Evolutionary conservation across 2,888 invertebrate genomes (phyloP), one percentile per base, ranked within the genome.

Genomic region (Lycophotia porphyrea): DNA sequence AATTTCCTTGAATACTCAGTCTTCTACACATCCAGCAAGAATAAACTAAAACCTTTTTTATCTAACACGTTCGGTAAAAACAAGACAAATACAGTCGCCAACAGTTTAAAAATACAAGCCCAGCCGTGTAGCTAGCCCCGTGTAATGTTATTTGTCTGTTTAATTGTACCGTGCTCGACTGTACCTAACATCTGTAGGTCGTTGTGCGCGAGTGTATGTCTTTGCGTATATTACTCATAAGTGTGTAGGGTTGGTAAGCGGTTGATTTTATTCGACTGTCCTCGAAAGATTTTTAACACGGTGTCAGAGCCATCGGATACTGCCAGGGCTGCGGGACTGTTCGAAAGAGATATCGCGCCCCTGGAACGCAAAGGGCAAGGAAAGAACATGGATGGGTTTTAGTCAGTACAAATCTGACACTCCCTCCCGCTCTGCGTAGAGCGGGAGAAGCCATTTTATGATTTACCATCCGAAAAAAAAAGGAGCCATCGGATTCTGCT

Each of bases 81-180:
- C 49, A 60, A 39, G 2, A 27, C n/a, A 64, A 78, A 58, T 39
- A 52, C 49, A 66, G 42, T 64, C 31, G 49, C 21, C 42, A 24
- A 49, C 81, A 74, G 81, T 79, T 79, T 81, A 74, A 73, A 75
- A 75, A 76, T 75, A 76, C 64, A 76, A 61, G 13, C 55, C 5
- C 9, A 15, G 13, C 1, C n/a, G 27, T 34, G 64, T 67, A 65
- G 64, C 55, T 70, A 61, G 58, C 5, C 15, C 1, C 7, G 31
- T 13, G 49, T 49, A 44, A 71, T 42, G 55, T 73, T 80, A 82
- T 81, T 84, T 71, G 76, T 71, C 58, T 55, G 76, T 66, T 65
- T 81, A 81, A 83, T 81, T 81, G 71, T 71, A 73, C 81, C 36
- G 58, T 49, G 36, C 75, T 67, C 71, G 55, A 66, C 42, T 67